phyloP scores from a whole-genome alignment of 2,888 invertebrate species.

The Meiosimyza platycephala region DNA sequence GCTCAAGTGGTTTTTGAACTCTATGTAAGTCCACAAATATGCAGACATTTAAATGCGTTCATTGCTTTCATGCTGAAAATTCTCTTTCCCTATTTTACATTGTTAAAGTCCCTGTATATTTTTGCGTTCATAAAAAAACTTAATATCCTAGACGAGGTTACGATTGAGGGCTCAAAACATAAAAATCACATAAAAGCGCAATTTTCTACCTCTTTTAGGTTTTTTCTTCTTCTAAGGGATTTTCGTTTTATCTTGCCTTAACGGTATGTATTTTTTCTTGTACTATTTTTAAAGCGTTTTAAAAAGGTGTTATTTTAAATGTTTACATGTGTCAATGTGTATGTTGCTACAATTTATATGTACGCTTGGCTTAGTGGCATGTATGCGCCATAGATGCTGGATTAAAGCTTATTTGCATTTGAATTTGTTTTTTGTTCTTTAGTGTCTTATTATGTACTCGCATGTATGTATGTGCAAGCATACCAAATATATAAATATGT shows the following conservation, averaged over 20 bases:
- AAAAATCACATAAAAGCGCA: conserved; percentile 19
- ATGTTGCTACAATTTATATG: no score
- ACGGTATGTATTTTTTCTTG: no score
- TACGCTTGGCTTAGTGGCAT: no score
- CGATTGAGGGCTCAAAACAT: background rate
- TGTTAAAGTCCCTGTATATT: background rate
- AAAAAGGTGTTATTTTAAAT: no score
- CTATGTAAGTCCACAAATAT: background rate
- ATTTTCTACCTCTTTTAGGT: background rate
- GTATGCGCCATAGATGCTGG: no score
- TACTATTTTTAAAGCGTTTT: no score
- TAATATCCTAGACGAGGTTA: background rate
- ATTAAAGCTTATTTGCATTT: no score
- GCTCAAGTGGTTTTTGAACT: background rate
- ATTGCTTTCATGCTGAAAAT: background rate
- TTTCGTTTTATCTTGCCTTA: background rate
- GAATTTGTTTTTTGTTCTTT: no score
- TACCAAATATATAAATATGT: no score
- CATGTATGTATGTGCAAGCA: no score
- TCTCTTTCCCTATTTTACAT: background rate
- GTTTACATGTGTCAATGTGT: no score
- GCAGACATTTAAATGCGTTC: conserved; percentile 8
- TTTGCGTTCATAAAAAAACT: background rate
- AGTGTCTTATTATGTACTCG: no score
- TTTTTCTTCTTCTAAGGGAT: background rate